These are phyloP conservation scores for Proisotoma minuta DNA, from an alignment of 2,888 invertebrate genomes.

Conservation along the genomic window DNA sequence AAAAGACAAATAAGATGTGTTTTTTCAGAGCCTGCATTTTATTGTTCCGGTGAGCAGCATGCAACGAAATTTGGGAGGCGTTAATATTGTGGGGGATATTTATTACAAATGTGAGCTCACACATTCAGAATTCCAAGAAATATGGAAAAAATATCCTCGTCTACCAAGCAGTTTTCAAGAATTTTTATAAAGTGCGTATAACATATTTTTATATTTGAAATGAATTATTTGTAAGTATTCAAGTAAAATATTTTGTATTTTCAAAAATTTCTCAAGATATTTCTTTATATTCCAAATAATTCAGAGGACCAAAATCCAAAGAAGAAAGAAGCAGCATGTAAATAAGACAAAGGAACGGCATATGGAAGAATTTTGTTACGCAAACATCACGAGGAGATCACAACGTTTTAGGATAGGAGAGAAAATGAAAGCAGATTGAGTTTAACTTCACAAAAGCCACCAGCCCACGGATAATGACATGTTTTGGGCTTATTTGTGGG, in stretches of 20 bases:
- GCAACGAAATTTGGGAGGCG: slow-evolving; percentile 11
- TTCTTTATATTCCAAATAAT: too few species aligned
- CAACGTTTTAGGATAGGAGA: slow-evolving; percentile 3
- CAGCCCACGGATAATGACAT: too few species aligned
- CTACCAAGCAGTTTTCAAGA: slow-evolving; percentile 32
- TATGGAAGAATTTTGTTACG: not conserved
- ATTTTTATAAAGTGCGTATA: slow-evolving; percentile 21
- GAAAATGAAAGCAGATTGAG: not conserved
- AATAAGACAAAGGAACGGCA: too few species aligned
- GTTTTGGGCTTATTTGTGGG: not conserved
- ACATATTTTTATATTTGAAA: too few species aligned
- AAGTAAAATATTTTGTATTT: too few species aligned
- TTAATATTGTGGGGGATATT: slow-evolving; percentile 21
- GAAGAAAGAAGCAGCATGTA: too few species aligned
- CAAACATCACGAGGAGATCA: too few species aligned
- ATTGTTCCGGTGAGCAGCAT: slow-evolving; percentile 20
- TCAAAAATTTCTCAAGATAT: too few species aligned
- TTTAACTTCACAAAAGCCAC: too few species aligned
- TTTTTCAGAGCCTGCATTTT: slow-evolving; percentile 18
- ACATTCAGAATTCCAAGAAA: slow-evolving; percentile 24
- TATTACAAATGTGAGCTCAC: slow-evolving; percentile 36
- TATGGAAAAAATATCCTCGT: slow-evolving; percentile 31
- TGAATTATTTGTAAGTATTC: too few species aligned
- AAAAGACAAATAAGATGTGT: not conserved
- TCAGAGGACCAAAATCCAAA: too few species aligned